A percentile compares a stretch with the other conserved stretches of the same genome.
These are phyloP conservation scores for Festucalex cinctus DNA, from an alignment of 2,113 vertebrate genomes.

Conservation along the genomic window DNA sequence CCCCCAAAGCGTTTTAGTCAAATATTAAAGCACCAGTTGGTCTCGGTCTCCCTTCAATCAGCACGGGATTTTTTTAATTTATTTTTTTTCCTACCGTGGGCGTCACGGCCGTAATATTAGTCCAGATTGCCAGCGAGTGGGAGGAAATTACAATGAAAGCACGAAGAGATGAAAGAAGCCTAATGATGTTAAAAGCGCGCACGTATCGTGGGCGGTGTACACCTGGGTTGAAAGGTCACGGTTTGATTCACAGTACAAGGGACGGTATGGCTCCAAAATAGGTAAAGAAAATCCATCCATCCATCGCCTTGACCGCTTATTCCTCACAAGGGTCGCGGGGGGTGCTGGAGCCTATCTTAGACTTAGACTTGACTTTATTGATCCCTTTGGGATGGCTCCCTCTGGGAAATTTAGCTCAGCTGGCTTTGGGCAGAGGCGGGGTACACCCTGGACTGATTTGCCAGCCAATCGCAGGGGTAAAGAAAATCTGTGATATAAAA, in stretches of 20 bases:
- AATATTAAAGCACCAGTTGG: slow-evolving; percentile 21
- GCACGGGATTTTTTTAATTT: slow-evolving; percentile 14
- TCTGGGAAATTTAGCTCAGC: no score
- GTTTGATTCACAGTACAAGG: background rate
- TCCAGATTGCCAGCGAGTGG: slow-evolving; percentile 31
- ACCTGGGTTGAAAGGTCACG: background rate
- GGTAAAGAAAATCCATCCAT: no score
- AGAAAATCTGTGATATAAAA: background rate
- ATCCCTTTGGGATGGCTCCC: no score
- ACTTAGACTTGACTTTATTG: no score
- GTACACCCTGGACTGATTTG: no score
- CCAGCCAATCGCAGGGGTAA: no score
- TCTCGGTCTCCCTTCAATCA: slow-evolving; percentile 23
- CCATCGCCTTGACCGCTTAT: no score
- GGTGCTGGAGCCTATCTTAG: no score
- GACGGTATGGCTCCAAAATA: background rate
- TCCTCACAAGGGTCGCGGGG: no score
- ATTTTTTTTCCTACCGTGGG: slow-evolving; percentile 28
- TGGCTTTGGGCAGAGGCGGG: no score
- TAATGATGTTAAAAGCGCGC: slow-evolving; percentile 24
- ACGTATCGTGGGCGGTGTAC: slow-evolving; percentile 1
- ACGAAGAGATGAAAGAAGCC: slow-evolving; percentile 28
- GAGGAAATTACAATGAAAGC: slow-evolving; percentile 52
- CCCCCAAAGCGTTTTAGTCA: slow-evolving; percentile 21
- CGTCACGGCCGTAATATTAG: slow-evolving; percentile 28